A percentile compares a stretch with the other conserved stretches of the same genome.
Conservation (phyloP, 2,113 vertebrate species). For the Castor canadensis region DNA sequence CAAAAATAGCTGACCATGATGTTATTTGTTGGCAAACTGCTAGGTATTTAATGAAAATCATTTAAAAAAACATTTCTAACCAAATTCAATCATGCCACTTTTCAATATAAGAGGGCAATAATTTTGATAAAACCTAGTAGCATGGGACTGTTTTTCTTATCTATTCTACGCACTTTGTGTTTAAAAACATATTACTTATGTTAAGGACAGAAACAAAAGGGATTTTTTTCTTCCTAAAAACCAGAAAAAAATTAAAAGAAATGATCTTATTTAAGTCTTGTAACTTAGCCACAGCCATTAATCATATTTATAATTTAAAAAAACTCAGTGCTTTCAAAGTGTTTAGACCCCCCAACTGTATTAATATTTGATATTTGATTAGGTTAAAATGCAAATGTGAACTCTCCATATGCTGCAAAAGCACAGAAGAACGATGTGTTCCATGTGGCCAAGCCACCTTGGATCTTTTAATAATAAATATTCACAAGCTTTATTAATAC, state of each 20-base stretch:
- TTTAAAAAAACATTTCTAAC: constrained; percentile 25
- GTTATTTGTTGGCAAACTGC: neutral
- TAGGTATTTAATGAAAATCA: neutral
- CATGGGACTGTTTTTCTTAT: constrained; percentile 25
- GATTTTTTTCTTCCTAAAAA: neutral
- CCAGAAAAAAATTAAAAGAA: constrained; percentile 36
- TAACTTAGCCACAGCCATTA: constrained; percentile 63
- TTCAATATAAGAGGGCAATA: neutral
- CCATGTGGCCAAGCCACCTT: constrained; percentile 72
- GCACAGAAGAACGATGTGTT: constrained; percentile 54
- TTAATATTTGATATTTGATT: constrained; percentile 79
- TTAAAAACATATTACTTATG: constrained; percentile 55
- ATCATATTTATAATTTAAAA: constrained; percentile 74
- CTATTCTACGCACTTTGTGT: constrained; percentile 20
- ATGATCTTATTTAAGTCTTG: constrained; percentile 66
- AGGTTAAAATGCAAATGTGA: constrained; percentile 80
- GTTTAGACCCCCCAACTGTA: constrained; percentile 56
- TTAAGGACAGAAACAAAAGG: neutral
- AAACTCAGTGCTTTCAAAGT: constrained; percentile 64
- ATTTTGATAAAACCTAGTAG: constrained; percentile 13
- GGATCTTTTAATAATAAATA: constrained; percentile 76
- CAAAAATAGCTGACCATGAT: neutral
- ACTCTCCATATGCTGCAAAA: constrained; percentile 69
- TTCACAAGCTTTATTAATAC: constrained; percentile 75
- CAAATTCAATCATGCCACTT: constrained; percentile 11